Evolutionary conservation across 2,888 invertebrate genomes (phyloP), one percentile per base, ranked within the genome.

Genomic region (Acanthosoma haemorrhoidale): DNA sequence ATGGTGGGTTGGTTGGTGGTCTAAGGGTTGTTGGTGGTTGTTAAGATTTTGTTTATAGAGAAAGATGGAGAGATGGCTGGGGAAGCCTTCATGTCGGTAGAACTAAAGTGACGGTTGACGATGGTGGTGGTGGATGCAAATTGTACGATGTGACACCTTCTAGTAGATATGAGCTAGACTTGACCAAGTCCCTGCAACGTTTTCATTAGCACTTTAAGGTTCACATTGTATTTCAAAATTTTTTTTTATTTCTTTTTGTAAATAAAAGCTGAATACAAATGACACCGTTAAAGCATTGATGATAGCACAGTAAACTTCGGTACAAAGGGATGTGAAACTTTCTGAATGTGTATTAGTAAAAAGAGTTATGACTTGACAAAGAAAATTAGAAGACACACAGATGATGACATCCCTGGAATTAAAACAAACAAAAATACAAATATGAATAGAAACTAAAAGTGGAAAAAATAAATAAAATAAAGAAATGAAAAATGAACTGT

Each of bases 1-100:
- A 73, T 74, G 72, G 71, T 72, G 70, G 70, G 72, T 74, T 72
- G 73, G 71, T 70, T 72, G 72, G 58, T 67, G 69, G 73, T 71
- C 73, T 71, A 74, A 64, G 73, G 72, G 73, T 59, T 73, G 68
- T 68, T 70, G 70, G 57, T 72, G 68, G 71, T 71, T 71, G 73
- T 71, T 73, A 68, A 70, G 72, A 69, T 70, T 68, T 71, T 70
- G 70, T 71, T 68, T 71, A 63, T 66, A 68, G 67, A 73, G 69
- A 73, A 73, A 73, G 69, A 70, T 70, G 51, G 51, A 57, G 57
- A 64, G 64, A 51, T 69, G 70, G 70, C 70, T 70, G 73, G 71
- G 73, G 70, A n/a, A 72, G 71, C 73, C 73, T 69, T 71, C 71
- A 71, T 73, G 71, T 71, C 43, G 71, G 70, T 61, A 31, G 57